A percentile compares a stretch with the other conserved stretches of the same genome.
These are phyloP conservation scores for Microtus oregoni DNA, from an alignment of 2,113 vertebrate genomes.

Conservation along the genomic window DNA sequence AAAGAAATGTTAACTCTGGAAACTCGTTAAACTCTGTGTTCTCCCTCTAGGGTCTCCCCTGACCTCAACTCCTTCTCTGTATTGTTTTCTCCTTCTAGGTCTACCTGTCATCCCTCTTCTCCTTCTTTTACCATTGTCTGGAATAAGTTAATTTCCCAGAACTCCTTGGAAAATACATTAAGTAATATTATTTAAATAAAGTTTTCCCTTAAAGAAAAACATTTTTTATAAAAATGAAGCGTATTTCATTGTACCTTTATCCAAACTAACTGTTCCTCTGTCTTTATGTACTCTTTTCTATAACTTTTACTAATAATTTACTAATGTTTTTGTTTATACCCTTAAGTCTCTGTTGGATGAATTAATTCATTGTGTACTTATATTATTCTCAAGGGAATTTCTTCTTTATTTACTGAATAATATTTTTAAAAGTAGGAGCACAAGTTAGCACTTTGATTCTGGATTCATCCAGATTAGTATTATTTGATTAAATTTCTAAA, in stretches of 20 bases:
- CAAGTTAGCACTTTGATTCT: slow-evolving; percentile 16
- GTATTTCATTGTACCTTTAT: slow-evolving; percentile 39
- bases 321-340: slow-evolving; percentile 34
- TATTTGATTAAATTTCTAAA: slow-evolving; percentile 40
- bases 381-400: not conserved
- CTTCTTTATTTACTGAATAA: slow-evolving; percentile 31
- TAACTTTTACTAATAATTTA: not conserved
- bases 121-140: slow-evolving; percentile 13
- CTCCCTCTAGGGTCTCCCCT: not conserved
- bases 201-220: not conserved
- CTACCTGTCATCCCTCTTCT: not conserved
- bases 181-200: not conserved
- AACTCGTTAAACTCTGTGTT: not conserved
- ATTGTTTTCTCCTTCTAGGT: slow-evolving; percentile 20
- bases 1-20: not conserved
- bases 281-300: not conserved
- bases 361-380: slow-evolving; percentile 45
- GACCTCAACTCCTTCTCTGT: slow-evolving; percentile 11
- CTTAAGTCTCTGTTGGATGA: not conserved
- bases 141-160: slow-evolving; percentile 42
- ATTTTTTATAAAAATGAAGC: slow-evolving; percentile 25
- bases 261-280: not conserved
- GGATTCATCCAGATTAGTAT: slow-evolving; percentile 4
- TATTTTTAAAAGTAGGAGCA: not conserved
- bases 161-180: slow-evolving; percentile 20